phyloP scores from a whole-genome alignment of 2,113 vertebrate genomes.

The Ploceus nigricollis region DNA sequence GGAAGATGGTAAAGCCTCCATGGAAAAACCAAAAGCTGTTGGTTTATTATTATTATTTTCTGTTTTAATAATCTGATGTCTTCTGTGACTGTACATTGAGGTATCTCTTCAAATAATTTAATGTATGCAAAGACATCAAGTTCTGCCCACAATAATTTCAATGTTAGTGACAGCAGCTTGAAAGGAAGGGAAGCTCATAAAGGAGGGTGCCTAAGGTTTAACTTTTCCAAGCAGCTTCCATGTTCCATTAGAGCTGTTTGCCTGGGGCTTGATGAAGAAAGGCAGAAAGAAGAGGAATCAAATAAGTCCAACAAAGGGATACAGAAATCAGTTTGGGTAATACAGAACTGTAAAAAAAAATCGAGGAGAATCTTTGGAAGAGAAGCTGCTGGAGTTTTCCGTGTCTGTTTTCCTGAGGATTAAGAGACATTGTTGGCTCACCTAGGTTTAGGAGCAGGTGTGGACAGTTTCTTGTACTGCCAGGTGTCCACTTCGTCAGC shows the following conservation, averaged over 20 bases:
- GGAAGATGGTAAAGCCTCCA: accelerated
- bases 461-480: not conserved
- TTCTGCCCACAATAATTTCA: not conserved
- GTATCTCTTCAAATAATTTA: not conserved
- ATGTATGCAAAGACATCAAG: not conserved
- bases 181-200: not conserved
- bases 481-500: not conserved
- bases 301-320: not conserved
- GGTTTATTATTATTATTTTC: too few relatives aligned
- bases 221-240: not conserved
- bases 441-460: not conserved
- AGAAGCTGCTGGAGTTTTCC: not conserved
- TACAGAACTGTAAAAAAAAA: not conserved
- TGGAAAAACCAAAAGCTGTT: not conserved
- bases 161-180: not conserved
- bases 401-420: not conserved
- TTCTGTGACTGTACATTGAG: not conserved
- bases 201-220: not conserved
- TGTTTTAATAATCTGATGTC: not conserved
- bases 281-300: not conserved
- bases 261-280: not conserved
- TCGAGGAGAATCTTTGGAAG: not conserved
- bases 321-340: not conserved
- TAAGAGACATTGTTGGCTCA: not conserved
- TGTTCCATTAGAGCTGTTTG: not conserved